Conservation (phyloP, 2,113 vertebrate species). For the Rana temporaria region DNA sequence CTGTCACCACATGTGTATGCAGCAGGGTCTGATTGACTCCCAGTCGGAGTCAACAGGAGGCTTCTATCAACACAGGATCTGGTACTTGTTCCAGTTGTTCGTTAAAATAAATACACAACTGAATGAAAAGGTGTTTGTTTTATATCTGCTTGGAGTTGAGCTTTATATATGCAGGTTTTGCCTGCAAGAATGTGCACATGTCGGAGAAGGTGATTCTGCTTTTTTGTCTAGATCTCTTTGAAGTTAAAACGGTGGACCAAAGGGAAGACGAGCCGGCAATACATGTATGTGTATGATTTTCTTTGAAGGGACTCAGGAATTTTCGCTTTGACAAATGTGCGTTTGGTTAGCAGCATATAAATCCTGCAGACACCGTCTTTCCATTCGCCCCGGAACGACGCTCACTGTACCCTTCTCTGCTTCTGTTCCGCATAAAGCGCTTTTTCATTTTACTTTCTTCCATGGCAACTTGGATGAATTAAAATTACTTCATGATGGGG, state of each 20-base stretch:
- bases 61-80: too few species aligned
- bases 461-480: too few species aligned
- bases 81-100: too few species aligned
- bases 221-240: constrained; percentile 30
- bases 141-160: too few species aligned
- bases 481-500: too few species aligned
- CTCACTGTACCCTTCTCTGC: constrained; percentile 12
- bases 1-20: too few species aligned
- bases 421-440: constrained; percentile 11
- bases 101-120: too few species aligned
- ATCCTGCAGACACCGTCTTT: constrained; percentile 17
- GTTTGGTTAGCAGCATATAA: constrained; percentile 42
- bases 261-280: background rate
- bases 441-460: background rate
- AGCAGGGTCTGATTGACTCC: too few species aligned
- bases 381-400: background rate
- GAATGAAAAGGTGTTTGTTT: too few species aligned
- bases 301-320: constrained; percentile 44
- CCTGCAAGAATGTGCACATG: too few species aligned
- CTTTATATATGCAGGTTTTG: too few species aligned
- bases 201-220: constrained; percentile 4
- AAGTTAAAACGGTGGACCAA: constrained; percentile 37
- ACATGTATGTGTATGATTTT: constrained; percentile 5
- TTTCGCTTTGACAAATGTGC: constrained; percentile 37
- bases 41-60: too few species aligned